Conservation (phyloP, 1,140 invertebrate genomes). For the Zeugodacus cucurbitae region DNA sequence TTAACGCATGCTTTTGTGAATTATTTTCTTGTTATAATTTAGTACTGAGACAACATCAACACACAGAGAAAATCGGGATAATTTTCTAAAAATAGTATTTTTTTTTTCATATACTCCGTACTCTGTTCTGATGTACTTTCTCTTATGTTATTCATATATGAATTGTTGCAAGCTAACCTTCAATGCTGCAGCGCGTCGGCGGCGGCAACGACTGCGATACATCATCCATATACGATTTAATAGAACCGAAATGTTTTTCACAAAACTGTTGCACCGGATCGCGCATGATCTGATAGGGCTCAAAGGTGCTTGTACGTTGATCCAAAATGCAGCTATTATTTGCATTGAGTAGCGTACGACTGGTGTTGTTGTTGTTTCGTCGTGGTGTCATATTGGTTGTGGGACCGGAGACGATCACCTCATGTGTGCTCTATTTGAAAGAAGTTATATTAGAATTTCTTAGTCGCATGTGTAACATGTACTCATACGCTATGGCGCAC, state of each 20-base stretch:
- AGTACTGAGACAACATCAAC: not conserved
- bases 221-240: slow-evolving; percentile 90
- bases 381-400: slow-evolving; percentile 73
- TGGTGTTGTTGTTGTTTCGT: slow-evolving; percentile 76
- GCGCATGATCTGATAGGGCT: slow-evolving; percentile 83
- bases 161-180: slow-evolving; percentile 71
- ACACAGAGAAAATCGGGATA: not conserved
- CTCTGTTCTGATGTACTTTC: not conserved
- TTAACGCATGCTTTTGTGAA: not conserved
- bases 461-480: not conserved
- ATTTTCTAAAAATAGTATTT: too few species aligned
- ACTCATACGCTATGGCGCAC: not conserved
- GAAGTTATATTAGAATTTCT: not conserved
- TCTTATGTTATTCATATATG: not conserved
- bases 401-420: slow-evolving; percentile 69
- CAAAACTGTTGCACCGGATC: slow-evolving; percentile 95
- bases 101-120: not conserved
- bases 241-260: slow-evolving; percentile 92
- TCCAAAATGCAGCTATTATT: slow-evolving; percentile 68
- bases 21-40: not conserved
- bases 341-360: slow-evolving; percentile 76
- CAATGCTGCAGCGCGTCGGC: slow-evolving; percentile 89
- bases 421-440: slow-evolving; percentile 50
- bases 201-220: slow-evolving; percentile 86
- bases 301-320: slow-evolving; percentile 85